Conservation (phyloP, 1,140 invertebrate species). For the Pogonomyrmex californicus region DNA sequence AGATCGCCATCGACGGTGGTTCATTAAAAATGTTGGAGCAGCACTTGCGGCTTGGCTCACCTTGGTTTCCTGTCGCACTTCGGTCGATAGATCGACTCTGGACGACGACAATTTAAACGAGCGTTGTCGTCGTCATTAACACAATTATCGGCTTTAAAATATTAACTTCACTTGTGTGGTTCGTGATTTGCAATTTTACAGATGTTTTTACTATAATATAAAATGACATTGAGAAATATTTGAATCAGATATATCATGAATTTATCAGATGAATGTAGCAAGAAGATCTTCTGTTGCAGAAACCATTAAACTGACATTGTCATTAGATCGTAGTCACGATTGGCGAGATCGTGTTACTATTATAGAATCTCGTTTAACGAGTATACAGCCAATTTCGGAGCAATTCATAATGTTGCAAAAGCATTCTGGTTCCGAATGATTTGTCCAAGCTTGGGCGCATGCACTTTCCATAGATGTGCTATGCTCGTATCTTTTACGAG, state of each 20-base stretch:
- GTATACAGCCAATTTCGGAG: slow-evolving; percentile 28
- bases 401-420: slow-evolving; percentile 36
- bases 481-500: slow-evolving; percentile 71
- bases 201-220: background rate
- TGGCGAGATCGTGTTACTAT: background rate
- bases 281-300: background rate
- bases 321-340: slow-evolving; percentile 37
- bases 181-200: background rate
- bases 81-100: background rate
- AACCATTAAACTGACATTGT: background rate
- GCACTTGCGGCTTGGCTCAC: slow-evolving; percentile 64
- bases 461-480: slow-evolving; percentile 58
- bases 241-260: background rate
- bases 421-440: slow-evolving; percentile 36
- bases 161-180: background rate
- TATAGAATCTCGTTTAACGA: slow-evolving; percentile 20
- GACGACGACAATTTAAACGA: background rate
- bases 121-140: background rate
- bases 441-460: slow-evolving; percentile 10
- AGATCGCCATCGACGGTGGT: slow-evolving; percentile 51
- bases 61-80: slow-evolving; percentile 30
- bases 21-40: slow-evolving; percentile 68
- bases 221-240: slow-evolving; percentile 1
- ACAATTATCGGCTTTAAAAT: background rate
- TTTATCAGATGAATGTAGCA: background rate